Base-by-base conservation (phyloP, 2,797 vertebrate genomes). In the Coccyzus lansbergi region DNA sequence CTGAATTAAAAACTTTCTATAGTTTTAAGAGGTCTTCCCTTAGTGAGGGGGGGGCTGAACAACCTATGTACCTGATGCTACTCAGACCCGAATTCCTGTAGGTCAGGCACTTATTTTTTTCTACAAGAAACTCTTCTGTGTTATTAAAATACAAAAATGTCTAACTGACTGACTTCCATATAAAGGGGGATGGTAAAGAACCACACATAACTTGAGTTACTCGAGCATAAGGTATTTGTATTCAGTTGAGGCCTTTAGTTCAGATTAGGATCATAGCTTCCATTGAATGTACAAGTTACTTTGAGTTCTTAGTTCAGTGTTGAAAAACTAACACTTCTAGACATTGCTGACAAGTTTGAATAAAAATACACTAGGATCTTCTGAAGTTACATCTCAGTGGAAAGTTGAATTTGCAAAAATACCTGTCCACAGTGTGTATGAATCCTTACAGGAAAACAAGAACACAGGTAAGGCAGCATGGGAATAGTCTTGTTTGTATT, bases 191-290 rank as follows among this genome's bases (percentile, higher is more conserved):
- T 20, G 49, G 60, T 67, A 92, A 90, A 49, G 52, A 95, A 33
- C 60, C 91, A 65, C 89, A 83, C 92, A 88, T 85, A 97, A 78
- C 83, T 86, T 92, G 82, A 82, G 53, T 95, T 97, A 96, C 95
- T 97, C 26, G 80, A 97, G 86, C 94, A 97, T 96, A 96, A 96
- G 91, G 68, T 97, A 94, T 94, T 97, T 97, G 97, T 97, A 93
- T 97, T 97, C 96, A 97, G 4, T 74, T 88, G 90, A 95, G 82
- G 70, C 69, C 83, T 92, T 97, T 97, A 96, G 95, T 97, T 97
- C 96, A 97, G 95, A 97, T 97, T 97, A 97, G 95, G 94, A 96
- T 96, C 93, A 96, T 97, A 96, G 69, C 59, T 96, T 89, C 79
- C 80, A 93, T 91, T 96, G 88, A 96, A 89, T 79, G 72, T 95